Conservation (phyloP, 2,888 invertebrate species). For the Cerceris ruficornis region DNA sequence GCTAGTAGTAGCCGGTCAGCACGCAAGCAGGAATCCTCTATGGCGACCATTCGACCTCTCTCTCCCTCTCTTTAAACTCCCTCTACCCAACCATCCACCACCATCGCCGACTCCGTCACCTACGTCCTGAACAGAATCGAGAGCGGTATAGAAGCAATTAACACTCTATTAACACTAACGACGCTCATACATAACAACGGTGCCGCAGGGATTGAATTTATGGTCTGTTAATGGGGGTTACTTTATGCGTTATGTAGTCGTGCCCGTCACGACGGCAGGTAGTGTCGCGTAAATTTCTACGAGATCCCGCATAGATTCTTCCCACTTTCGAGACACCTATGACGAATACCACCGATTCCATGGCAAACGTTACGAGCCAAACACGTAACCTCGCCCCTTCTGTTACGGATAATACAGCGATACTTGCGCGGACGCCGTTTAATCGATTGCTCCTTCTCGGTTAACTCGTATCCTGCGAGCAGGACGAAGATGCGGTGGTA, state of each 20-base stretch:
- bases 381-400: too few relatives aligned
- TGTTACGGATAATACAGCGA: too few relatives aligned
- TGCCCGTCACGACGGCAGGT: conserved; percentile 69
- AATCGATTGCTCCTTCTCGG: too few relatives aligned
- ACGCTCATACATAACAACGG: conserved; percentile 81
- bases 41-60: conserved; percentile 67
- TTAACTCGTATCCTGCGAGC: too few relatives aligned
- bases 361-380: too few relatives aligned
- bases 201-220: conserved; percentile 76
- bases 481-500: too few relatives aligned
- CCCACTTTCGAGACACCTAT: background rate
- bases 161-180: conserved; percentile 82
- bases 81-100: conserved; percentile 53
- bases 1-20: conserved; percentile 71
- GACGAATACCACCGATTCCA: background rate
- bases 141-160: conserved; percentile 80
- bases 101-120: conserved; percentile 79
- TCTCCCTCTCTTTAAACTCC: conserved; percentile 26
- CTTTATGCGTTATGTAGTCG: conserved; percentile 77
- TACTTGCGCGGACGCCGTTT: too few relatives aligned
- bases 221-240: conserved; percentile 80
- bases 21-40: conserved; percentile 70
- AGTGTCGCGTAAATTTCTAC: conserved; percentile 71
- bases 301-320: conserved; percentile 50
- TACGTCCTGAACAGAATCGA: conserved; percentile 80